Evolutionary conservation across 1,140 invertebrate species (phyloP).

Genomic region (Lycorma delicatula): DNA sequence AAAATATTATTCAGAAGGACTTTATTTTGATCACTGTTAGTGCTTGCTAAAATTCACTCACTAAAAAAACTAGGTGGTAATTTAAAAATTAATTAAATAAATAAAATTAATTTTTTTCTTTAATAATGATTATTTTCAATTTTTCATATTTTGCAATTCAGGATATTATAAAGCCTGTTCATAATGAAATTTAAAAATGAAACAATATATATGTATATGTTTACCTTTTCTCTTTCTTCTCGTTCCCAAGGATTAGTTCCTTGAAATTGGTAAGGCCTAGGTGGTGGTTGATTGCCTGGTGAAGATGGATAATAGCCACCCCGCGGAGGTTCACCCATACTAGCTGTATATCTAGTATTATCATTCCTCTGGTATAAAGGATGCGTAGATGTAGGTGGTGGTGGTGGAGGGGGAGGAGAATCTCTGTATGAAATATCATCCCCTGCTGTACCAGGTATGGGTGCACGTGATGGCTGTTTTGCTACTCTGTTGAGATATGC

Average conservation of each 20-base stretch:
- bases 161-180: too few species aligned
- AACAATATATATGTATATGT: neutral
- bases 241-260: conserved; percentile 77
- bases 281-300: conserved; percentile 36
- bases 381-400: conserved; percentile 61
- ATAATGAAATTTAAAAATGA: neutral
- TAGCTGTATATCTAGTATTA: conserved; percentile 48
- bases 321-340: conserved; percentile 62
- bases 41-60: too few species aligned
- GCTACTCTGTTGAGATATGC: neutral
- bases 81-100: too few species aligned
- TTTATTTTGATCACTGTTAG: too few species aligned
- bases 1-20: too few species aligned
- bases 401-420: conserved; percentile 53
- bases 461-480: neutral
- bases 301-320: conserved; percentile 57
- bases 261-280: conserved; percentile 41
- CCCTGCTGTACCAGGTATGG: neutral
- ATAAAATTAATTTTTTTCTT: too few species aligned
- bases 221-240: conserved; percentile 74
- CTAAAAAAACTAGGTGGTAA: too few species aligned
- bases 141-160: too few species aligned
- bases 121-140: too few species aligned
- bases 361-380: conserved; percentile 46
- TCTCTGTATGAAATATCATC: conserved; percentile 38